These are phyloP conservation scores for Drosophila watanabei DNA, from an alignment of 1,140 invertebrate genomes.

Conservation along the genomic window DNA sequence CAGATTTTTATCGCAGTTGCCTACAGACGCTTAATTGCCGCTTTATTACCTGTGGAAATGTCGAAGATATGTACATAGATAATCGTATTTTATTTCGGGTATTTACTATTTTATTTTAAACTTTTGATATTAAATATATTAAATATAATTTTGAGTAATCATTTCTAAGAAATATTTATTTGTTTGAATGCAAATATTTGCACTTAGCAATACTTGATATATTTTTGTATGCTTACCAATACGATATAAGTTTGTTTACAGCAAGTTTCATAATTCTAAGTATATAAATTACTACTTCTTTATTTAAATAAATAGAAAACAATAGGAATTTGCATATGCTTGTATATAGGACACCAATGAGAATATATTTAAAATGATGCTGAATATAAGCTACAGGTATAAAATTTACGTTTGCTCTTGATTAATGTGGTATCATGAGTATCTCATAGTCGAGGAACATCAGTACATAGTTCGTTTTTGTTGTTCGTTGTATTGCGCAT, in stretches of 20 bases:
- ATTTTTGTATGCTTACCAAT: background rate
- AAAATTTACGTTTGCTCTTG: too few relatives aligned
- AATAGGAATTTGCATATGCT: too few relatives aligned
- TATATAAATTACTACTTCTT: too few relatives aligned
- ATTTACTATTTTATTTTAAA: conserved; percentile 22
- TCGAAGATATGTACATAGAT: conserved; percentile 21
- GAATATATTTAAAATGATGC: too few relatives aligned
- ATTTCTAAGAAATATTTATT: background rate
- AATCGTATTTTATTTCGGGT: background rate
- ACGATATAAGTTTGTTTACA: too few relatives aligned
- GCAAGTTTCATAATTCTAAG: background rate
- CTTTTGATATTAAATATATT: conserved; percentile 57
- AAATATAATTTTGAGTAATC: background rate
- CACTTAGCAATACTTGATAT: background rate
- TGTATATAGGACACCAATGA: too few relatives aligned
- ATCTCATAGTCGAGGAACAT: background rate
- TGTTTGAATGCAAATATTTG: background rate
- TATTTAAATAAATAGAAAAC: background rate
- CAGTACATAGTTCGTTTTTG: background rate
- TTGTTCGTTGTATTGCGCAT: conserved; percentile 53
- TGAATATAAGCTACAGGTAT: too few relatives aligned
- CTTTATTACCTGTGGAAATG: conserved; percentile 64
- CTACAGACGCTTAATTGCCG: conserved; percentile 74
- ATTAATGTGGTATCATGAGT: background rate
- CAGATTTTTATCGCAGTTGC: conserved; percentile 73